A percentile compares a stretch with the other conserved stretches of the same genome.
Evolutionary conservation across 2,113 vertebrate genomes (phyloP).

Genomic region (Chaetodon auriga): DNA sequence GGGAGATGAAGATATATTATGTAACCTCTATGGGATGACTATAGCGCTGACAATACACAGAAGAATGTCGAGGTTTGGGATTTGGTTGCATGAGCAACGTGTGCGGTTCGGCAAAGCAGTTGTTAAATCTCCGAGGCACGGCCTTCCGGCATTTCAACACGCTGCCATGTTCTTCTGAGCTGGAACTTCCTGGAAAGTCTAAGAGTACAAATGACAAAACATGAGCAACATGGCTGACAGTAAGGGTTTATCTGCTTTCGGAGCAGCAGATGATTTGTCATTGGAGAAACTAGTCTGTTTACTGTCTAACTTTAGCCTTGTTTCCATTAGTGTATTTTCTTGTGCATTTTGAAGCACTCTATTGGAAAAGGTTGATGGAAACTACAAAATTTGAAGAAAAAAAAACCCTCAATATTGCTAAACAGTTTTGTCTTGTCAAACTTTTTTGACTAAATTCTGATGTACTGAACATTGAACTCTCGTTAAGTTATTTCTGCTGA

Average conservation of each 20-base stretch:
- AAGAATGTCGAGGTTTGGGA: constrained; percentile 65
- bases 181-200: constrained; percentile 17
- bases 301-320: neutral
- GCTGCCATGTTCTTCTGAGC: constrained; percentile 27
- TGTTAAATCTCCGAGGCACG: constrained; percentile 19
- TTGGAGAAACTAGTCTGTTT: neutral
- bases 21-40: constrained; percentile 53
- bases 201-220: constrained; percentile 5
- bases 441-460: too few species aligned
- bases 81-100: constrained; percentile 42
- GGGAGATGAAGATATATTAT: constrained; percentile 56
- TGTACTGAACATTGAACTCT: too few species aligned
- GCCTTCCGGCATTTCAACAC: constrained; percentile 12
- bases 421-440: too few species aligned
- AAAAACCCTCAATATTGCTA: too few species aligned
- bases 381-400: too few species aligned
- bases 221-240: neutral
- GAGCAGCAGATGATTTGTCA: neutral
- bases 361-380: too few species aligned
- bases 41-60: constrained; percentile 25
- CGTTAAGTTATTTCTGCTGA: too few species aligned
- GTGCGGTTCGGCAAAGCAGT: constrained; percentile 37
- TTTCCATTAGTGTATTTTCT: too few species aligned
- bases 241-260: neutral
- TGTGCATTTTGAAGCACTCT: too few species aligned